phyloP scores from a whole-genome alignment of 2,113 vertebrate species.

The Takifugu flavidus region DNA sequence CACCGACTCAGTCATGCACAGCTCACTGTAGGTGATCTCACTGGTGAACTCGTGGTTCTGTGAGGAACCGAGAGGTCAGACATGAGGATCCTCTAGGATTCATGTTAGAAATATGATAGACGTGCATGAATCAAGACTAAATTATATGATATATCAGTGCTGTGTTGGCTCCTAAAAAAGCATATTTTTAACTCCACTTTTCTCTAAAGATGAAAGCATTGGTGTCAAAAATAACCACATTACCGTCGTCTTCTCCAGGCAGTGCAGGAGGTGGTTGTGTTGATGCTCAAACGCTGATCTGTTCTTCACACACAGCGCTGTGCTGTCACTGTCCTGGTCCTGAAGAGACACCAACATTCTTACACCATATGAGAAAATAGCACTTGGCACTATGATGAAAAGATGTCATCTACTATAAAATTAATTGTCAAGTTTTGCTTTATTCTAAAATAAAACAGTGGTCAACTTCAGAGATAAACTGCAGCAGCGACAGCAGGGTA shows the following conservation, averaged over 20 bases:
- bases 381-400: not conserved
- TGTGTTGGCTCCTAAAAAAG: not conserved
- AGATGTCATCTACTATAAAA: too few relatives aligned
- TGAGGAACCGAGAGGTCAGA: not conserved
- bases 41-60: constrained; percentile 90
- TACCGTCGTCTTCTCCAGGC: constrained; percentile 90
- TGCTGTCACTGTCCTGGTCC: constrained; percentile 73
- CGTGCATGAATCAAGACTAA: not conserved
- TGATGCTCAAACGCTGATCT: constrained; percentile 86
- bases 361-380: not conserved
- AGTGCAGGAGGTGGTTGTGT: constrained; percentile 88
- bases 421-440: too few relatives aligned
- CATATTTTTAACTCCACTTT: not conserved
- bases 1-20: constrained; percentile 81
- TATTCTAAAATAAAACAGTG: too few relatives aligned
- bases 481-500: too few relatives aligned
- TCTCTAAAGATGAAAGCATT: not conserved
- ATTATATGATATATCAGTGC: not conserved
- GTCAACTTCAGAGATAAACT: too few relatives aligned
- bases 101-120: too few relatives aligned
- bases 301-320: constrained; percentile 80
- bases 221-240: constrained; percentile 26
- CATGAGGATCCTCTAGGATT: too few relatives aligned
- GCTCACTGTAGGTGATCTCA: constrained; percentile 84
- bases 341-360: constrained; percentile 28